phyloP scores from a whole-genome alignment of 2,797 vertebrate genomes.

The Helostoma temminkii region DNA sequence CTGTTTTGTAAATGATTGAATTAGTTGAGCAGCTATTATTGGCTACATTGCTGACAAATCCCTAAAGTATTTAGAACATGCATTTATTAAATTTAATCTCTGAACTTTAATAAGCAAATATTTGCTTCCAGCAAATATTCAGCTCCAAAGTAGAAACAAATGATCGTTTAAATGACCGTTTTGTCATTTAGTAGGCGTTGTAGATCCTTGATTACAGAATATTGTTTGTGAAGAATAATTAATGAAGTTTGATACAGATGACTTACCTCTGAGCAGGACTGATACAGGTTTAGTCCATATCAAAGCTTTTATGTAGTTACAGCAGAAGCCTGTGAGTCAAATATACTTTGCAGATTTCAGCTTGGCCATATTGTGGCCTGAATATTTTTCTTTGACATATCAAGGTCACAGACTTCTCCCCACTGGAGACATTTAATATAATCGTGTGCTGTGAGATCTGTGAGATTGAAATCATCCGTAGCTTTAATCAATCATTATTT shows the following conservation, averaged over 20 bases:
- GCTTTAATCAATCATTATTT: conserved; percentile 57
- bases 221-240: no score
- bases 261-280: no score
- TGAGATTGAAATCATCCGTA: conserved; percentile 20
- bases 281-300: neutral
- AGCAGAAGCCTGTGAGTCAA: neutral
- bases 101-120: no score
- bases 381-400: conserved; percentile 32
- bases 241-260: no score
- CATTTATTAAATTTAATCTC: no score
- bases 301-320: neutral
- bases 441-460: conserved; percentile 3
- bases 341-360: neutral
- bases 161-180: no score
- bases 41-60: no score
- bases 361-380: conserved; percentile 1
- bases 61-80: no score
- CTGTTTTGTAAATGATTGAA: no score
- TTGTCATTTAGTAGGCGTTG: neutral
- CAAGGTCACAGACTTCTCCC: conserved; percentile 27
- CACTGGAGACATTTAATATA: conserved; percentile 7
- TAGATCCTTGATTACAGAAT: neutral
- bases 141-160: no score
- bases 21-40: no score
- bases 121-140: no score